A percentile compares a stretch with the other conserved stretches of the same genome.
phyloP scores from a whole-genome alignment of 2,113 vertebrate genomes.

The Hyaena hyaena region DNA sequence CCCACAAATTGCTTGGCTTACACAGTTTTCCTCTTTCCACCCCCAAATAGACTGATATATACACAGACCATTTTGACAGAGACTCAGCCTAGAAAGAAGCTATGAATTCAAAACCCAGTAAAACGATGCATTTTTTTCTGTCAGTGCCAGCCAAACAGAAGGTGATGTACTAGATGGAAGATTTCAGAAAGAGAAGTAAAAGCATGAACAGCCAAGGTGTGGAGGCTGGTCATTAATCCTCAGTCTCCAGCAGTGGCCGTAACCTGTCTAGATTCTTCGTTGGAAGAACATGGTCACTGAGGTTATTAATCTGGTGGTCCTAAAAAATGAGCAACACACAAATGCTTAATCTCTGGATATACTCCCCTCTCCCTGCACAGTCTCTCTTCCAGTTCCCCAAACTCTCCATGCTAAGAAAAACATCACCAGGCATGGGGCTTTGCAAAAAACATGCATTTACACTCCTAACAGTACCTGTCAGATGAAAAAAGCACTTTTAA shows the following conservation, averaged over 20 bases:
- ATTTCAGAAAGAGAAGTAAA: constrained; percentile 47
- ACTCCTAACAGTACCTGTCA: constrained; percentile 40
- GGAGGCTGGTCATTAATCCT: neutral
- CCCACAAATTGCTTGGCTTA: neutral
- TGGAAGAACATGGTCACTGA: neutral
- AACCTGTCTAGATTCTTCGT: neutral
- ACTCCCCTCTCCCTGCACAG: neutral
- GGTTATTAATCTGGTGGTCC: constrained; percentile 39
- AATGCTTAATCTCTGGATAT: neutral
- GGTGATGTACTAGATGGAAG: neutral
- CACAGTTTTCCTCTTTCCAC: neutral
- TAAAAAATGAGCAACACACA: constrained; percentile 6
- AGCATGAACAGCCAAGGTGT: neutral
- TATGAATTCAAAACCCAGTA: constrained; percentile 27
- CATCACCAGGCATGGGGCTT: neutral
- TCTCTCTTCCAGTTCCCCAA: constrained; percentile 1
- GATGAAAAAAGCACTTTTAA: constrained; percentile 51
- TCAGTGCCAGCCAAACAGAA: neutral
- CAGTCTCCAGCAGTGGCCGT: neutral
- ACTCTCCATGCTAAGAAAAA: constrained; percentile 27
- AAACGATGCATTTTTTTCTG: neutral
- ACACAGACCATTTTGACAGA: neutral
- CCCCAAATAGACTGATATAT: neutral
- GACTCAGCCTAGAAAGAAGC: neutral
- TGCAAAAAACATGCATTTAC: constrained; percentile 41